Base-by-base conservation (phyloP, 2,888 invertebrate species). In the Idaea biselata region DNA sequence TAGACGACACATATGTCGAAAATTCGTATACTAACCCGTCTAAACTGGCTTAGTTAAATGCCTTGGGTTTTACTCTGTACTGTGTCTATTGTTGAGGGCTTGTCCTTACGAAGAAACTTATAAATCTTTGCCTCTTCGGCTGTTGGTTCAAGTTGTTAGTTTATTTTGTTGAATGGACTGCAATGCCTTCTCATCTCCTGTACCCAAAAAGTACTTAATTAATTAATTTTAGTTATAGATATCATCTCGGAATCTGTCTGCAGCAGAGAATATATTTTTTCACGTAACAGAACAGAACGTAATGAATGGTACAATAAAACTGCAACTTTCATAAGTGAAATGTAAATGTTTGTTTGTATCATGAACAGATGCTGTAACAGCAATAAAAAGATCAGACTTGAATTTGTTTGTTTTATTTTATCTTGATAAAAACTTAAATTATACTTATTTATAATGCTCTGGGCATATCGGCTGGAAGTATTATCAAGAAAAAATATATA, bases 361-460 rank as follows among this genome's bases (percentile, higher is more conserved):
- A 82, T 86, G 86, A 88, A 88, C 81, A 76, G 83, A 88, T 86
- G 92, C 92, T 92, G 91, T 87, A 77, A 90, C 89, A 91, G 92
- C 92, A 92, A 93, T 92, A 90, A 92, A 89, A 88, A 44, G 14
- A 89, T 89, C 90, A 84, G 87, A 89, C 87, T 84, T 87, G 82
- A 73, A 78, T 68, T 68, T 72, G 67, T 74, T 73, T 72, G 75
- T 79, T 83, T 77, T 68, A 72, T 77, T 69, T 78, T 44, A 44
- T 3, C 7, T 44, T 44, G 11, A 3, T 14, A 44, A 44, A 44
- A 25, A 25, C 25, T 25, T 25, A 25, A 5, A 25, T 3, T 25
- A 3, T 25, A 3, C 25, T 25, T 25, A 25, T 25, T 25, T 25
- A 3, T 25, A 25, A 25, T 25, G 25, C 25, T 25, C 5, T 3